Conservation (phyloP, 2,113 vertebrate genomes). For the Periophthalmodon schlosseri region DNA sequence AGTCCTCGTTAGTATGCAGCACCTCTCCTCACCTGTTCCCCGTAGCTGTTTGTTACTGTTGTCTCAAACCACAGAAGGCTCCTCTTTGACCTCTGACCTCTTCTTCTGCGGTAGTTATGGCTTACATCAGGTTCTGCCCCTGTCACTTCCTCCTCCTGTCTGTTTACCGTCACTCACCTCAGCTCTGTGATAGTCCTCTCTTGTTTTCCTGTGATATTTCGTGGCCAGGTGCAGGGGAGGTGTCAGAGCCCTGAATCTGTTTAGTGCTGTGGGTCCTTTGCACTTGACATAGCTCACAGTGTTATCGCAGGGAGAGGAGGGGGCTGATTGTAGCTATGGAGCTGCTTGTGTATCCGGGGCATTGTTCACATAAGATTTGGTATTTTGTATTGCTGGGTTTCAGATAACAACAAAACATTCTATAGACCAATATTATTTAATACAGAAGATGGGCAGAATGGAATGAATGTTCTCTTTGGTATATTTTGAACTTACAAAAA, state of each 20-base stretch:
- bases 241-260: constrained; percentile 45
- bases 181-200: not conserved
- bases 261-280: constrained; percentile 34
- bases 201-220: constrained; percentile 21
- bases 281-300: constrained; percentile 41
- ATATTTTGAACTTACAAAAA: not conserved
- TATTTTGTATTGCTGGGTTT: too few species aligned
- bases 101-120: constrained; percentile 51
- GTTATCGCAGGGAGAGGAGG: constrained; percentile 33
- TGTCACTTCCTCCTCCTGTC: constrained; percentile 14
- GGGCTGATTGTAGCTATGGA: constrained; percentile 22
- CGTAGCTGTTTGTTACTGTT: not conserved
- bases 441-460: too few species aligned
- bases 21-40: not conserved
- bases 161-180: constrained; percentile 25
- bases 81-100: constrained; percentile 44
- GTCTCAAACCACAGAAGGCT: not conserved
- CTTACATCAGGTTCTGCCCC: constrained; percentile 23
- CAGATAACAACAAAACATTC: too few species aligned
- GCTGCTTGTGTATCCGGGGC: constrained; percentile 43
- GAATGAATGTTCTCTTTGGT: too few species aligned
- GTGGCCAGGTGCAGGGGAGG: constrained; percentile 29
- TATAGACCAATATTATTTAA: too few species aligned
- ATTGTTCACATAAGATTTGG: not conserved
- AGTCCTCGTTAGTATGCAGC: not conserved